Base-by-base conservation (phyloP, 2,888 invertebrate species). In the Conchocele bisecta region DNA sequence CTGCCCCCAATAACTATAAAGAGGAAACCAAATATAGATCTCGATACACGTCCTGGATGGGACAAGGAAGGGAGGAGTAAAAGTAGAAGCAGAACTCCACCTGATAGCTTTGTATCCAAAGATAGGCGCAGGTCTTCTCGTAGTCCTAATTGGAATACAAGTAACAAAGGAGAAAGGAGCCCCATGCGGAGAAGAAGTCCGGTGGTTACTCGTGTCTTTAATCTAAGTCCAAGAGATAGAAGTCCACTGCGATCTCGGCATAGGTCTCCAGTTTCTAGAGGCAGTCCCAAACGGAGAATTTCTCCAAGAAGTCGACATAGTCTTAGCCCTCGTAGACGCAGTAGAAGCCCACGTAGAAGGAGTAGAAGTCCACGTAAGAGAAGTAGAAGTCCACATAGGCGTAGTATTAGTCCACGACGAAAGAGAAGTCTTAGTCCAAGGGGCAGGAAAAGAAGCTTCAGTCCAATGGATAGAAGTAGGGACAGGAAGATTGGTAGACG, bases 1-100 rank as follows among this genome's bases (percentile, higher is more conserved):
- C 26, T 76, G n/a, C 72, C 76, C 15, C 76, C 76, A 6, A 72
- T 76, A 33, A 69, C 65, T 26, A 76, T 76, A 7, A 76, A 71
- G 54, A 68, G 72, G 24, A 72, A 60, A 50, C 35, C 33, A 22
- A 54, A 48, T 35, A 29, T 76, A 15, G 76, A 71, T 22, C 59
- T 54, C n/a, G 71, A 58, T 33, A 57, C 68, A 65, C 72, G 72
- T 50, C 72, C 76, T 26, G 69, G 48, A 3, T 76, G 76, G 76
- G 72, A 75, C 13, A 72, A 20, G 48, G 29, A 50, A 28, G 42
- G 31, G 22, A 68, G 68, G 44, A 29, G 57, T 35, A 44, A 50
- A 11, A 42, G 48, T 44, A 44, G 57, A 60, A 48, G 56, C 17
- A 63, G 51, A 29, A 58, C 42, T 5, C 50, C 54, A n/a, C 65